phyloP scores from a whole-genome alignment of 2,113 vertebrate genomes.

The Sturnus vulgaris region DNA sequence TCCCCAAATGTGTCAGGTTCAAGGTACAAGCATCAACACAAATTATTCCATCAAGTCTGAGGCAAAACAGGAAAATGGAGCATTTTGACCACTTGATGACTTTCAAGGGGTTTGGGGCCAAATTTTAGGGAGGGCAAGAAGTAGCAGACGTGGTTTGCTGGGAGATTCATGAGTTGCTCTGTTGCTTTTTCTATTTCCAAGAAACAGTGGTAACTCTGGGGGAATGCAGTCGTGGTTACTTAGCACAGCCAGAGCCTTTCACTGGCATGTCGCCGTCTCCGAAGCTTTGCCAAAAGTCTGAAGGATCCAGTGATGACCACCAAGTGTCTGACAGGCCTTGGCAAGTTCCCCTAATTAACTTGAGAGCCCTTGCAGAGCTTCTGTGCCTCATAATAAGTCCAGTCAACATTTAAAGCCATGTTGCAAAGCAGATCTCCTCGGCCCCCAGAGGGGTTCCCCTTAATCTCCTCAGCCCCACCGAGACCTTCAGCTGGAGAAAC shows the following conservation, averaged over 20 bases:
- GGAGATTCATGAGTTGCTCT: not conserved
- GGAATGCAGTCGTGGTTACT: not conserved
- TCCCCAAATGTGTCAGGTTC: not conserved
- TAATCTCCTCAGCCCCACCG: not conserved
- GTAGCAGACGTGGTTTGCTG: not conserved
- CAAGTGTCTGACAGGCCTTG: constrained; percentile 48
- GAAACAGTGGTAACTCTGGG: not conserved
- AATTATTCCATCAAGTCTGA: not conserved
- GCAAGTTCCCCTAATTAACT: constrained; percentile 51
- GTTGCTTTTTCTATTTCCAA: not conserved
- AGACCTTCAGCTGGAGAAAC: not conserved
- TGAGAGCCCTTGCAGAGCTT: constrained; percentile 19
- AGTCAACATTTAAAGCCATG: not conserved
- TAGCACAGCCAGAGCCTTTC: constrained; percentile 11
- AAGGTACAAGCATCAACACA: not conserved
- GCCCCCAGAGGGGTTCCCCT: not conserved
- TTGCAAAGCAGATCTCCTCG: not conserved
- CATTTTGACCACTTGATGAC: not conserved
- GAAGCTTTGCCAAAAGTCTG: constrained; percentile 29
- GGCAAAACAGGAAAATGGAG: not conserved
- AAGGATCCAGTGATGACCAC: not conserved
- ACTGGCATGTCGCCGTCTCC: not conserved
- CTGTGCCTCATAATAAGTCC: not conserved
- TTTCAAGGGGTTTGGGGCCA: fast-evolving
- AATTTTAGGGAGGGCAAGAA: not conserved